These are phyloP conservation scores for Drosophila tanythrix DNA, from an alignment of 2,888 invertebrate species.

Conservation along the genomic window DNA sequence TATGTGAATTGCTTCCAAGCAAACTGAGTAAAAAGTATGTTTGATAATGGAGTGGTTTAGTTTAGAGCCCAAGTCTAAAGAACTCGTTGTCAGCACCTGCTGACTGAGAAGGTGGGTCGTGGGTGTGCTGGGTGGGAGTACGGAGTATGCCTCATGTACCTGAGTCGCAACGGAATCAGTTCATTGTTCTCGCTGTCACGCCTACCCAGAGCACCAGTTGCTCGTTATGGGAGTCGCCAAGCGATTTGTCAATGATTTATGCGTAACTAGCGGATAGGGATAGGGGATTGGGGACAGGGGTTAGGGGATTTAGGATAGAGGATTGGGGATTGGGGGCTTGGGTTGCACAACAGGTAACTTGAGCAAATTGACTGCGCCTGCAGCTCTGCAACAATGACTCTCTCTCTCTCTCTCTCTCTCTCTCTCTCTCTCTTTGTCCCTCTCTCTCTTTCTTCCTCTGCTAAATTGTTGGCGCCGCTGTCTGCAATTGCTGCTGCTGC, in stretches of 20 bases:
- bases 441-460: too few species aligned
- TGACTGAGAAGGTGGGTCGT: neutral
- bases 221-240: slow-evolving; percentile 52
- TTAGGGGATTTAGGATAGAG: too few species aligned
- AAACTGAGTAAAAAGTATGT: neutral
- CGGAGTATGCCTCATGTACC: neutral
- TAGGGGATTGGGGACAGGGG: neutral
- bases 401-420: neutral
- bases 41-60: neutral
- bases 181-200: slow-evolving; percentile 29
- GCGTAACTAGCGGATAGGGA: neutral
- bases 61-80: neutral
- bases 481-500: slow-evolving; percentile 7
- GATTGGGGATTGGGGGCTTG: neutral
- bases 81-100: neutral
- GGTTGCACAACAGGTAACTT: slow-evolving; percentile 34
- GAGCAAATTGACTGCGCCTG: slow-evolving; percentile 42
- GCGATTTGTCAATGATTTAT: slow-evolving; percentile 58
- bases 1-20: neutral
- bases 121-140: too few species aligned
- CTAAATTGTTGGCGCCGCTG: slow-evolving; percentile 18
- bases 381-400: neutral
- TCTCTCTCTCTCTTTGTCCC: neutral
- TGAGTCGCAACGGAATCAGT: slow-evolving; percentile 18
- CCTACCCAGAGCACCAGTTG: slow-evolving; percentile 49